Evolutionary conservation across 2,888 invertebrate genomes (phyloP), one percentile per base, ranked within the genome.

Genomic region (Melieria crassipennis): DNA sequence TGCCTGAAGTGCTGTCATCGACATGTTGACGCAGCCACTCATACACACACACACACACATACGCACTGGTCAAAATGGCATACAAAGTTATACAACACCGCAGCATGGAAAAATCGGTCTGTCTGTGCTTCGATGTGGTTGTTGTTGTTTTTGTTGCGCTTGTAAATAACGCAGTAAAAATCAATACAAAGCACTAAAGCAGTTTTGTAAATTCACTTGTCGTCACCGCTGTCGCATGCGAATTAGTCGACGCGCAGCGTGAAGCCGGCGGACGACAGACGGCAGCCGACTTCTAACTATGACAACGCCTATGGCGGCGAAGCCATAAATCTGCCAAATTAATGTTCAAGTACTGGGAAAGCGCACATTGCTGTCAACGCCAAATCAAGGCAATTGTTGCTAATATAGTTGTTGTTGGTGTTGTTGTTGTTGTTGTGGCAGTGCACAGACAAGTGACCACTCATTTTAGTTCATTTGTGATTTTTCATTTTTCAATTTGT

Each of bases 241-340:
- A 48, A 42, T 45, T 9, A 16, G 11, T 16, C 30, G 46, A 13
- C 30, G 11, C 47, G 5, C 9, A 42, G n/a, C n/a, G 13, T 7
- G 30, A 1, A 42, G 57, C 13, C 43, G 11, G 10, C 60, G 42
- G 45, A 58, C 58, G 50, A 16, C 42, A 58, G n/a, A 56, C 10
- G 57, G 57, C 57, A 10, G 16, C 4, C 57, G 16, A n/a, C 57
- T 30, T 57, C 30, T 30, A n/a, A 58, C 42, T 63, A 10, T 50
- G n/a, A 60, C 16, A 3, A 13, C n/a, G 11, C 52, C n/a, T 30
- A 13, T 48, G 47, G 11, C 60, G 45, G 43, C 50, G 70, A 70
- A 70, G 70, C 70, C 70, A 70, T 70, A 70, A 70, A 70, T 65
- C 65, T 70, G 61, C 11, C 65, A 61, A 70, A 60, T 65, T 70